Percentiles rank a stretch among this genome's conserved stretches.
Conservation (phyloP, 2,113 vertebrate species). For the Vicugna pacos region DNA sequence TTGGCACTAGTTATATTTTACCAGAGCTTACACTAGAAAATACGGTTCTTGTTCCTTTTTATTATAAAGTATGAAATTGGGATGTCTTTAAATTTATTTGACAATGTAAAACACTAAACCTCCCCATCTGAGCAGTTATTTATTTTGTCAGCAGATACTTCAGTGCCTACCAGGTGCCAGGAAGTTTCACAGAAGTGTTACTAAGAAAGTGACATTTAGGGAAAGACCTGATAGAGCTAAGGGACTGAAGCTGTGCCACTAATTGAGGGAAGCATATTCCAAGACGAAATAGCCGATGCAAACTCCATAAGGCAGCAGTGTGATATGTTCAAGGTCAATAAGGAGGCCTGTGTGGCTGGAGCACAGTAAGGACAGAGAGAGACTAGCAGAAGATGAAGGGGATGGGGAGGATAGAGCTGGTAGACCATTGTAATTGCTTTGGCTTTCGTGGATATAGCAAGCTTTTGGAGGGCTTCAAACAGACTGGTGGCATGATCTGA, state of each 20-base stretch:
- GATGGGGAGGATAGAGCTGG: accelerated
- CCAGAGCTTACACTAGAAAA: not conserved
- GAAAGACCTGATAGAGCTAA: not conserved
- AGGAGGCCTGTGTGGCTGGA: not conserved
- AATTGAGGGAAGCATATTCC: not conserved
- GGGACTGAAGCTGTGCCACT: not conserved
- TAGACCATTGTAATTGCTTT: not conserved
- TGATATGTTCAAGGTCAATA: not conserved
- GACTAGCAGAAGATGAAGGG: not conserved
- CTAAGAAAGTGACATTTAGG: not conserved
- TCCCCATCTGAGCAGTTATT: slow-evolving; percentile 2
- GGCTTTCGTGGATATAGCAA: not conserved
- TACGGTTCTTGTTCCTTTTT: not conserved
- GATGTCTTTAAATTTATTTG: not conserved
- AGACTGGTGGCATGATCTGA: not conserved
- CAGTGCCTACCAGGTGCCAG: not conserved
- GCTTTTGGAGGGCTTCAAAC: not conserved
- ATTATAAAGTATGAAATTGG: slow-evolving; percentile 13
- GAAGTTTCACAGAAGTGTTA: not conserved
- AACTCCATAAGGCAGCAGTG: not conserved
- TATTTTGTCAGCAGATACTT: not conserved
- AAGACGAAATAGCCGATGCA: not conserved
- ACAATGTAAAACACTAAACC: not conserved
- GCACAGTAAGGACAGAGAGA: not conserved
- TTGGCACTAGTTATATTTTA: not conserved